These are phyloP conservation scores for Aphelenchoides fujianensis DNA, from an alignment of 1,140 invertebrate species.

Conservation along the genomic window DNA sequence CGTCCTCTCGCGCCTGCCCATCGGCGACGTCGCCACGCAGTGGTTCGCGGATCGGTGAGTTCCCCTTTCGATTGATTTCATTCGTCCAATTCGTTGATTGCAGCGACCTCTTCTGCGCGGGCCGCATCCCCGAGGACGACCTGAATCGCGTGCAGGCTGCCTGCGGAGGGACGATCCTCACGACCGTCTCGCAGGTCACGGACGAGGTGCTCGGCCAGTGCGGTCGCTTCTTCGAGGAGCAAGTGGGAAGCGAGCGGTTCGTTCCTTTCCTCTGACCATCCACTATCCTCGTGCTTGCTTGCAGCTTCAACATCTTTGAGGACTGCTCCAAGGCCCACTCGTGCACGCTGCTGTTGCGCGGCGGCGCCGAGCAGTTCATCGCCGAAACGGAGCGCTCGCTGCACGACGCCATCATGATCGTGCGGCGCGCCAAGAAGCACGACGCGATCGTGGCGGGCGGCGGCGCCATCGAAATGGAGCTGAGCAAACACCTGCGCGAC, in stretches of 20 bases:
- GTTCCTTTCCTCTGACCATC: constrained; percentile 7
- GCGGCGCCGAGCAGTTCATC: constrained; percentile 96
- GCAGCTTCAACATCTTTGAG: constrained; percentile 75
- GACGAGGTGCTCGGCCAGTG: constrained; percentile 79
- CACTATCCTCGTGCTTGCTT: constrained; percentile 33
- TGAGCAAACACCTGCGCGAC: constrained; percentile 85
- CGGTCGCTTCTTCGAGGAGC: constrained; percentile 82
- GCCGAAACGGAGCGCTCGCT: constrained; percentile 97
- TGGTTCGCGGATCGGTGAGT: constrained; percentile 88
- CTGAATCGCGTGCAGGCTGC: constrained; percentile 84
- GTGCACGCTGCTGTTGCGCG: constrained; percentile 88
- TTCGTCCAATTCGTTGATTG: constrained; percentile 35
- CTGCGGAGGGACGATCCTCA: constrained; percentile 86
- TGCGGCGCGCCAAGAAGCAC: constrained; percentile 81
- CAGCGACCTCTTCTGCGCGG: constrained; percentile 98
- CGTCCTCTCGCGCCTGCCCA: constrained; percentile 93
- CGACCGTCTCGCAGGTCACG: constrained; percentile 79
- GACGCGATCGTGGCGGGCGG: constrained; percentile 72
- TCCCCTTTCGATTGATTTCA: constrained; percentile 12
- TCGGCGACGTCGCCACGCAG: constrained; percentile 98
- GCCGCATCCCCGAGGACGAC: constrained; percentile 92
- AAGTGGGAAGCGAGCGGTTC: constrained; percentile 84
- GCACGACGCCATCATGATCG: constrained; percentile 99
- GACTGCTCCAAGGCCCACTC: constrained; percentile 90
- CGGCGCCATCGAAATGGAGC: constrained; percentile 97